Base-by-base conservation (phyloP, 2,888 invertebrate species). In the Drosophila infuscata region DNA sequence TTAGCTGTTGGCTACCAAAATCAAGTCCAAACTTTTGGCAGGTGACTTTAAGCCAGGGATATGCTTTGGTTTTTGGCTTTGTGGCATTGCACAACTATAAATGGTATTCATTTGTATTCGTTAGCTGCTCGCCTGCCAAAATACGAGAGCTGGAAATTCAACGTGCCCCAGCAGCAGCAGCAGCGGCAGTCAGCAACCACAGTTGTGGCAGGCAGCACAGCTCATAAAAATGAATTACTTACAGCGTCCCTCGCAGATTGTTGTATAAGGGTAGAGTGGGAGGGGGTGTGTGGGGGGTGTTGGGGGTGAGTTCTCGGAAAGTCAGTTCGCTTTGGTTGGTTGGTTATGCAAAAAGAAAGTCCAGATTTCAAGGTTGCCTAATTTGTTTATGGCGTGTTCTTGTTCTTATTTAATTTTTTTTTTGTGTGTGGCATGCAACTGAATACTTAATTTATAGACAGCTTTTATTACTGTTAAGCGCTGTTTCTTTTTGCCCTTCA, bases 171-270 rank as follows among this genome's bases (percentile, higher is more conserved):
- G 25, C 36, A 53, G 20, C 33, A 11, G n/a, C 12, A 51, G 3
- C 32, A 17, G 8, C 25, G 20, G 53, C 17, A 11, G 9, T 17
- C 20, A 20, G 38, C 6, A 57, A 65, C 54, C 62, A 41, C 70
- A 74, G 68, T 79, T 76, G 77, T 81, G 75, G 70, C 69, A 54
- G 6, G 51, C 52, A 70, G 57, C 64, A 70, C 64, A 70, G 70
- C 85, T 84, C 85, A 88, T 85, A 85, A 85, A 85, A 85, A 82
- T 85, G 85, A 85, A 85, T 85, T 85, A 85, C 84, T 60, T 43
- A 53, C 59, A 52, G 58, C 57, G 36, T 63, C 51, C 53, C 53
- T 20, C 25, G 46, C 57, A 20, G 59, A 33, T 29, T 36, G 30
- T n/a, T 38, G 38, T 7, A 38, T 0, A 8, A 17, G 38, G 8